Percentiles rank a stretch among this genome's conserved stretches.
phyloP scores from a whole-genome alignment of 2,797 vertebrate genomes.

The Ptychadena robeensis region DNA sequence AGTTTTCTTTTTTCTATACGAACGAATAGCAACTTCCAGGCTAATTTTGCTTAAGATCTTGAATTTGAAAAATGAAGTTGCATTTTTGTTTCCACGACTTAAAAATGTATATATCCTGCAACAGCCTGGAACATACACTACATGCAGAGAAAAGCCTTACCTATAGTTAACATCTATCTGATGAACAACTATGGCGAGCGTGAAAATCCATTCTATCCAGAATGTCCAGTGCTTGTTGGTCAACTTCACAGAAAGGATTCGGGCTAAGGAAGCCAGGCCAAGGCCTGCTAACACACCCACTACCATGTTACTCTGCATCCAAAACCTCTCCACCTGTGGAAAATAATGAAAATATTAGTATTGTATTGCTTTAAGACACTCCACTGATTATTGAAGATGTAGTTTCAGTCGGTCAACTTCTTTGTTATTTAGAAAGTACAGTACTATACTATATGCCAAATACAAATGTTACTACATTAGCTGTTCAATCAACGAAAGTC shows the following conservation, averaged over 20 bases:
- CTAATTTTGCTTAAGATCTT: too few species aligned
- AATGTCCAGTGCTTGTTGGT: constrained; percentile 69
- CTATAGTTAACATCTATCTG: constrained; percentile 87
- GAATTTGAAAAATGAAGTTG: too few species aligned
- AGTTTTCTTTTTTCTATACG: too few species aligned
- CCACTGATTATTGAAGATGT: too few species aligned
- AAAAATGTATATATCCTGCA: too few species aligned
- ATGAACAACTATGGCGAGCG: constrained; percentile 76
- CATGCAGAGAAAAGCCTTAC: constrained; percentile 68
- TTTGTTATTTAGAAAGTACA: too few species aligned
- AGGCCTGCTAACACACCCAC: constrained; percentile 89
- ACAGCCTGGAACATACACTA: background rate
- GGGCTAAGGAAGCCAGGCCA: constrained; percentile 76
- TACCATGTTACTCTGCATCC: constrained; percentile 92
- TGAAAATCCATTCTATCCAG: constrained; percentile 81
- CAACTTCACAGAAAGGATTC: constrained; percentile 70
- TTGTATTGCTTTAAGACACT: background rate
- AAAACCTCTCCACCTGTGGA: constrained; percentile 94
- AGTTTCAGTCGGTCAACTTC: too few species aligned
- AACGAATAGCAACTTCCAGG: too few species aligned
- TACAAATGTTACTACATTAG: too few species aligned
- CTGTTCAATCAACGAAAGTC: too few species aligned
- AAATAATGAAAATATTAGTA: background rate
- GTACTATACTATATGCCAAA: too few species aligned
- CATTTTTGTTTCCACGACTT: background rate